A percentile compares a stretch with the other conserved stretches of the same genome.
Evolutionary conservation across 2,888 invertebrate species (phyloP).

Genomic region (Tineola bisselliella): DNA sequence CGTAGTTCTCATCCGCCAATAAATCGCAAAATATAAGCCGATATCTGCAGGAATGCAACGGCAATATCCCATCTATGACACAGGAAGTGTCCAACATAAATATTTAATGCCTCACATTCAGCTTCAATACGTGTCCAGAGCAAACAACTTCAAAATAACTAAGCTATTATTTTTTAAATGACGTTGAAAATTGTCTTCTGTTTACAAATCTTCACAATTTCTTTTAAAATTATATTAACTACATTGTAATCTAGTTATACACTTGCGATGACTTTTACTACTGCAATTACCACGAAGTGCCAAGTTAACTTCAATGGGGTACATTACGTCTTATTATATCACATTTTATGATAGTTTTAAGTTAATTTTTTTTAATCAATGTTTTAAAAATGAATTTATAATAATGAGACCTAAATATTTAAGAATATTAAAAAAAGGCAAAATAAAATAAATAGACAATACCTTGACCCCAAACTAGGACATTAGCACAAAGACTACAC

Average conservation of each 20-base stretch:
- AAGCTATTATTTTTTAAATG: neutral
- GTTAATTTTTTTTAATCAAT: no score
- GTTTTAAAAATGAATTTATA: no score
- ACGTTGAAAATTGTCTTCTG: neutral
- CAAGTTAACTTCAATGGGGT: no score
- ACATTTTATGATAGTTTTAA: no score
- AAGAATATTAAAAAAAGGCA: no score
- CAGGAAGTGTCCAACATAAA: constrained; percentile 8
- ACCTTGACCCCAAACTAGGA: no score
- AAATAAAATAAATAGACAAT: no score
- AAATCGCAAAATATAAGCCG: constrained; percentile 11
- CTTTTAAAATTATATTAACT: no score
- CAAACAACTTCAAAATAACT: neutral
- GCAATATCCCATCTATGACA: constrained; percentile 9
- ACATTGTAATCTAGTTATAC: neutral
- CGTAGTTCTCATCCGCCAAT: neutral
- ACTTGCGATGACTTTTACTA: neutral
- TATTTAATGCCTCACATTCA: constrained; percentile 12
- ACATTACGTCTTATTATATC: no score
- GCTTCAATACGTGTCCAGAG: constrained; percentile 6
- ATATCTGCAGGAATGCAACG: neutral
- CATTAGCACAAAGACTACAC: no score
- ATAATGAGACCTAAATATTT: no score
- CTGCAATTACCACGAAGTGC: no score
- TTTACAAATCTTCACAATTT: neutral